phyloP scores from a whole-genome alignment of 2,113 vertebrate species.

The Grammomys dolichurus region DNA sequence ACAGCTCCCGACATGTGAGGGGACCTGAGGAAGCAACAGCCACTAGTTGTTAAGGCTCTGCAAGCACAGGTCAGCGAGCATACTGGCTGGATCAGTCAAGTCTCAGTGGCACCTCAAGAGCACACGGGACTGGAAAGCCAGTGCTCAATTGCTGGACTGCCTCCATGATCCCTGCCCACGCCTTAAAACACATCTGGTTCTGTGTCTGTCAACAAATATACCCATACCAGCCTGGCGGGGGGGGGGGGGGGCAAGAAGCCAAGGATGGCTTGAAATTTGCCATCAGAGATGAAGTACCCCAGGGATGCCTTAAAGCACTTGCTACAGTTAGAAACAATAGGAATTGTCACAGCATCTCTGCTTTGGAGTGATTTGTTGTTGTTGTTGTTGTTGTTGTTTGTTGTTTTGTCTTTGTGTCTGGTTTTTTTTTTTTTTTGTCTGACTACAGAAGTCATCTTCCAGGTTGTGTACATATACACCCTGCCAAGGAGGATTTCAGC shows the following conservation, averaged over 20 bases:
- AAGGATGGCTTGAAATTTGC: not conserved
- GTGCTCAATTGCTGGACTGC: not conserved
- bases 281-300: not conserved
- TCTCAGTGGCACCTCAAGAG: no score
- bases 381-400: not conserved
- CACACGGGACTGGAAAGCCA: not conserved
- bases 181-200: not conserved
- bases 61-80: no score
- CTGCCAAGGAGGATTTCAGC: constrained; percentile 17
- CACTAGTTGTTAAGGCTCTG: not conserved
- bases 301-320: not conserved
- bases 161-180: not conserved
- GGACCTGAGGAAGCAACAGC: not conserved
- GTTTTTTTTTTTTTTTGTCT: not conserved
- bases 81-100: no score
- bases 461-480: not conserved
- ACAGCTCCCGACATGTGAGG: fast-evolving
- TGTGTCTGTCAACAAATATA: not conserved
- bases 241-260: not conserved
- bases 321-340: not conserved
- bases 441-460: constrained; percentile 15
- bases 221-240: not conserved
- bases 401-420: no score
- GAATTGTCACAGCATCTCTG: not conserved
- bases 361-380: constrained; percentile 12